A percentile compares a stretch with the other conserved stretches of the same genome.
phyloP scores from a whole-genome alignment of 1,140 invertebrate genomes.

The Heliconius hewitsoni region DNA sequence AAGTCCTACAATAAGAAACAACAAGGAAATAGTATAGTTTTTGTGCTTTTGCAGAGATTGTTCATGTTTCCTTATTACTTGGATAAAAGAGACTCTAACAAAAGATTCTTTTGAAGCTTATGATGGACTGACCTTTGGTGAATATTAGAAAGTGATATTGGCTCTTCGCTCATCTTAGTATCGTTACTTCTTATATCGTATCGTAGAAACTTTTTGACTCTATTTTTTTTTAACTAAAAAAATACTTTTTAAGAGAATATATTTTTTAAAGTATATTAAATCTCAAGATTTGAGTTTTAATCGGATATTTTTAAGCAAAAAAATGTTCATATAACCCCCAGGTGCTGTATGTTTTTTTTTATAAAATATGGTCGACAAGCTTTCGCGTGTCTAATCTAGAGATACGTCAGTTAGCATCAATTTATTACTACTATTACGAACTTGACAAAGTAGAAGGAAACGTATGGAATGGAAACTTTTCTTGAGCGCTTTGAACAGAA shows the following conservation, averaged over 20 bases:
- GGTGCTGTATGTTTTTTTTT: no score
- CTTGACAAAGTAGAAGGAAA: not conserved
- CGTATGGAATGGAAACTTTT: not conserved
- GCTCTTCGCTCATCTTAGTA: not conserved
- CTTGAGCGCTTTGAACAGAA: not conserved
- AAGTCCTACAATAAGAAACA: not conserved
- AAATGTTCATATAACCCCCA: no score
- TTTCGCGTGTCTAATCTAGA: no score
- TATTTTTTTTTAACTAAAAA: not conserved
- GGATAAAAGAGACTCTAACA: conserved; percentile 7
- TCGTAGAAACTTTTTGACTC: not conserved
- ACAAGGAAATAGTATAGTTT: conserved; percentile 6
- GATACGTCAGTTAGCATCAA: not conserved
- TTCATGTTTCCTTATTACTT: conserved; percentile 25
- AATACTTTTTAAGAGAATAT: no score
- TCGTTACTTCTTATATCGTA: not conserved
- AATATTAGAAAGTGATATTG: conserved; percentile 24
- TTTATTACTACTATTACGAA: not conserved
- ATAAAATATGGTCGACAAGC: no score
- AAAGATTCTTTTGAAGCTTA: conserved; percentile 22
- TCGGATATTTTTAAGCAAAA: no score
- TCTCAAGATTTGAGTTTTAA: no score
- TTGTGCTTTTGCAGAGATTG: conserved; percentile 22
- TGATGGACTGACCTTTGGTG: conserved; percentile 19
- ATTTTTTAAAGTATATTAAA: no score